Evolutionary conservation across 92 coral and sea anemone genomes (phyloP), one percentile per base, ranked within the genome.

Genomic region (Parazoanthus swiftii): DNA sequence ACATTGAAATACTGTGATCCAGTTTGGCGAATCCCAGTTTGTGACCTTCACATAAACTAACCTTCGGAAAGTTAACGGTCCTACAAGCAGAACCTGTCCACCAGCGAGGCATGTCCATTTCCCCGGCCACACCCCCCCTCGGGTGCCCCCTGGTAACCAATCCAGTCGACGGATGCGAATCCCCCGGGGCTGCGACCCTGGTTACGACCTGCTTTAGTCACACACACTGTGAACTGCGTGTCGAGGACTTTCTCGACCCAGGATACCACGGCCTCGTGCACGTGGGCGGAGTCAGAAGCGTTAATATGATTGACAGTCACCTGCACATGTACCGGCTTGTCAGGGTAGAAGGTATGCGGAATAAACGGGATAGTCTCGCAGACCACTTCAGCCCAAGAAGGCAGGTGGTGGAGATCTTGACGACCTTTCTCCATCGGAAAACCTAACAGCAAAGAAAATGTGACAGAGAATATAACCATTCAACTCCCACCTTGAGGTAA

Each of bases 301-400:
- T 92, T 92, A 37, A 75, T 82, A 89, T 94, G 96, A 86, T 93
- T 94, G 81, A 92, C 95, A 37, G 95, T 88, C 29, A 90, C 88
- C 73, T 94, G 97, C 51, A 94, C 85, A 86, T 89, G 97, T 20
- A 94, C 93, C 38, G 91, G 93, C 88, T 90, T 92, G 82, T 94
- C 95, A 7, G 97, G 97, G 87, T 94, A 94, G 74, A 94, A 94
- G 14, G 91, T 86, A 44, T 82, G 90, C 1, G 95, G 92, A 29
- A 36, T 83, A 85, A 94, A 89, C 38, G 71, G 85, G 66, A 94
- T 83, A 58, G 86, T 83, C 11, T 89, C 86, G 33, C 93, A 91
- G 63, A 89, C 82, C 59, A 86, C 90, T 16, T 89, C 93, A 50
- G 93, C 89, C 93, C 92, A 91, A 76, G 81, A 81, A n/a, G 93